Conservation (phyloP, 2,113 vertebrate species). For the Equus quagga region DNA sequence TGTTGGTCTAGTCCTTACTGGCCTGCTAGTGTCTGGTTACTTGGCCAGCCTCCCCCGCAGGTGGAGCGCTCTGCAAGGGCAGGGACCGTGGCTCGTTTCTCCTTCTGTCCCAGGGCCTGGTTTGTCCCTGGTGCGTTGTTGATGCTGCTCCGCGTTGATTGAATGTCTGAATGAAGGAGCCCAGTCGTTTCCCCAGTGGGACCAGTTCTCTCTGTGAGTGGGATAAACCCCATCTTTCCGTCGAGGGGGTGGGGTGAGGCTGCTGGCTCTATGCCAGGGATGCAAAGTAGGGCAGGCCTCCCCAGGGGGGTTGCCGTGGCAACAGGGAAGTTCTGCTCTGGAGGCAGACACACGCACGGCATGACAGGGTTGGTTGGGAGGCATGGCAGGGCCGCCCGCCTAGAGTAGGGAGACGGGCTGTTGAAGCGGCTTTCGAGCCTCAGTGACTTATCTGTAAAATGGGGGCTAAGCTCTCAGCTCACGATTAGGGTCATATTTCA, state of each 20-base stretch:
- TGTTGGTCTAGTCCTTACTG: neutral
- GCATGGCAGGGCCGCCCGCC: neutral
- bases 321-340: slow-evolving; percentile 74
- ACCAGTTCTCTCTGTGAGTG: neutral
- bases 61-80: neutral
- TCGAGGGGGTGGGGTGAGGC: slow-evolving; percentile 44
- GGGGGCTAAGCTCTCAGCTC: neutral
- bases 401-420: neutral
- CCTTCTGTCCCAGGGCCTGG: neutral
- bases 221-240: slow-evolving; percentile 24
- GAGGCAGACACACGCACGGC: neutral
- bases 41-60: neutral
- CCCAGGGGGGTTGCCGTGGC: slow-evolving; percentile 76
- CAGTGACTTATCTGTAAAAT: slow-evolving; percentile 15
- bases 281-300: slow-evolving; percentile 79
- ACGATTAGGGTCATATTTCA: neutral
- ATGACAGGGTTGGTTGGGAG: slow-evolving; percentile 17
- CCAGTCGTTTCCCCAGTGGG: neutral
- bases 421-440: neutral
- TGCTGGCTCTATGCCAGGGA: slow-evolving; percentile 31
- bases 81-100: neutral
- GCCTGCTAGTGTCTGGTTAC: neutral
- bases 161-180: neutral
- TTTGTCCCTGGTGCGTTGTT: neutral
- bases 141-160: neutral